Conservation (phyloP, 2,888 invertebrate genomes). For the Heterodera filipjevi region DNA sequence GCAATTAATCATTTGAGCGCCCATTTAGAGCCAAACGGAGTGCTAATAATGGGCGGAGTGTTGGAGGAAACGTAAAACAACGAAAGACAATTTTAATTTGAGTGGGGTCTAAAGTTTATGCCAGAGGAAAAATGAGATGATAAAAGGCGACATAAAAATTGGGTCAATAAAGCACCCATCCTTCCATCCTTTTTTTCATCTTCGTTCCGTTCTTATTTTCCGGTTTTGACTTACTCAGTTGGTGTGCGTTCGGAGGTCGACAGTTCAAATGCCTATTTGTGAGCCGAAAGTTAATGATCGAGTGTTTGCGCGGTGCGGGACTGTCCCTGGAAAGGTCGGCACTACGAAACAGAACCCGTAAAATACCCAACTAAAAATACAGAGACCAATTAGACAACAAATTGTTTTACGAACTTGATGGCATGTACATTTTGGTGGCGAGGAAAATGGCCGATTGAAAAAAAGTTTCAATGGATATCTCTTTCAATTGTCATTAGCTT, state of each 20-base stretch:
- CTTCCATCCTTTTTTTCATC: too few relatives aligned
- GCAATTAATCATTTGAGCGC: constrained; percentile 32
- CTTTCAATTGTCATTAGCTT: neutral
- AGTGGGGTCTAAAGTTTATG: too few relatives aligned
- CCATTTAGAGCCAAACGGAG: constrained; percentile 48
- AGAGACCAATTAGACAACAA: constrained; percentile 45
- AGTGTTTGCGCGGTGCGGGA: constrained; percentile 54
- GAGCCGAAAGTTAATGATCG: constrained; percentile 54
- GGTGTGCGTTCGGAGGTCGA: constrained; percentile 62
- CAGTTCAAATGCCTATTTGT: constrained; percentile 61
- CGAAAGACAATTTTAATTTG: neutral
- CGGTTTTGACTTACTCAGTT: constrained; percentile 37
- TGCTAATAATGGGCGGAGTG: constrained; percentile 59
- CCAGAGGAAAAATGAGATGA: too few relatives aligned
- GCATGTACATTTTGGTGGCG: constrained; percentile 57
- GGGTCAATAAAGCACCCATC: too few relatives aligned
- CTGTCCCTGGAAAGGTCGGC: constrained; percentile 39
- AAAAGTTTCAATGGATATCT: neutral
- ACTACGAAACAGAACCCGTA: neutral
- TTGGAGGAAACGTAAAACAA: constrained; percentile 54
- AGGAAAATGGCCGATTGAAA: constrained; percentile 25
- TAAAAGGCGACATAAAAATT: neutral
- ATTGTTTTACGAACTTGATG: constrained; percentile 55
- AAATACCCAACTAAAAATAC: neutral
- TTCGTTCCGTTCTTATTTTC: too few relatives aligned